phyloP scores from a whole-genome alignment of 2,888 invertebrate species.

The Pediacus dermestoides region DNA sequence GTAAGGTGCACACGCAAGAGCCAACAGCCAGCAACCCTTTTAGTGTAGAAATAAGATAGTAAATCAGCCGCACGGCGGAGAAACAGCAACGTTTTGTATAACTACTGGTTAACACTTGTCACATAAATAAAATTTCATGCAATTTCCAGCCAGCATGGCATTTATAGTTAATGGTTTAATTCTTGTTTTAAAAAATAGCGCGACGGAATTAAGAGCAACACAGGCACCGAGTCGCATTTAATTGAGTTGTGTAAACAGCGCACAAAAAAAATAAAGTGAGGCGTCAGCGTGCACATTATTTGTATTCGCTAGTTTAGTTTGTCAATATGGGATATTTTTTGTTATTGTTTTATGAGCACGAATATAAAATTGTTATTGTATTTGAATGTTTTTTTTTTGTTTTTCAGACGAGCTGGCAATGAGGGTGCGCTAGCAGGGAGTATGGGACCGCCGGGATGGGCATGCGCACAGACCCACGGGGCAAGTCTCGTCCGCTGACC shows the following conservation, averaged over 20 bases:
- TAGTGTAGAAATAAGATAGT: neutral
- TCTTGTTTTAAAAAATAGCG: too few relatives aligned
- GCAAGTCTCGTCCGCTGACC: slow-evolving; percentile 57
- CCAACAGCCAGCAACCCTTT: slow-evolving; percentile 5
- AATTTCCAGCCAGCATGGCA: slow-evolving; percentile 1
- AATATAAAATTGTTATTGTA: too few relatives aligned
- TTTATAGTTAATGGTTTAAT: too few relatives aligned
- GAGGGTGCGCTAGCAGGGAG: slow-evolving; percentile 73
- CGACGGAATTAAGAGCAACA: too few relatives aligned
- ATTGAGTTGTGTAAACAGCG: too few relatives aligned
- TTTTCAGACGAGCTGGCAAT: slow-evolving; percentile 64
- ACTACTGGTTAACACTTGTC: slow-evolving; percentile 5
- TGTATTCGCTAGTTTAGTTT: too few relatives aligned
- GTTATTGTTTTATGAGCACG: too few relatives aligned
- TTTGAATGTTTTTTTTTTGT: too few relatives aligned
- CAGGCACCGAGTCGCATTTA: too few relatives aligned
- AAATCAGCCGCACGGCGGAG: neutral
- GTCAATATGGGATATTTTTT: too few relatives aligned
- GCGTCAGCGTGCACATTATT: too few relatives aligned
- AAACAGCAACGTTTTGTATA: slow-evolving; percentile 3
- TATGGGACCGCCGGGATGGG: slow-evolving; percentile 91
- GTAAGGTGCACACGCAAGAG: slow-evolving; percentile 3
- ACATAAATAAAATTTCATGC: slow-evolving; percentile 4
- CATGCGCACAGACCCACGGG: slow-evolving; percentile 82
- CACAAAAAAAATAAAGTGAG: too few relatives aligned